These are phyloP conservation scores for Eremophila alpestris DNA, from an alignment of 2,797 vertebrate genomes.

Conservation along the genomic window DNA sequence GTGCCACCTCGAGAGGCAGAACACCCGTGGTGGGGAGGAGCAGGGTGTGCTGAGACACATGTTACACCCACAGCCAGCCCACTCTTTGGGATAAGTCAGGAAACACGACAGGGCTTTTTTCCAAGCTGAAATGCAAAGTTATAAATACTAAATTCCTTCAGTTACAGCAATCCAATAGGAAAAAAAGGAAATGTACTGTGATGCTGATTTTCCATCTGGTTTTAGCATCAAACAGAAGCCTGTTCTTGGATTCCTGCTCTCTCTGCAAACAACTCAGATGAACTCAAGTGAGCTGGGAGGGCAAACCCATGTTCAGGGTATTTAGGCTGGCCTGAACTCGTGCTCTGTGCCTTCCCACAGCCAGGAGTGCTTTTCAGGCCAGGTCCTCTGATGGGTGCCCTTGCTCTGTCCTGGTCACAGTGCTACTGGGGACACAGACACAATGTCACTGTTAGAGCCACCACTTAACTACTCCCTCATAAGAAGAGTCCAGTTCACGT, in stretches of 20 bases:
- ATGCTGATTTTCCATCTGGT: background rate
- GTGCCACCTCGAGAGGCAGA: background rate
- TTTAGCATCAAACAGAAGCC: background rate
- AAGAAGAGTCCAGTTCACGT: background rate
- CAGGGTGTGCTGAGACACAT: background rate
- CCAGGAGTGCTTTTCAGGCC: background rate
- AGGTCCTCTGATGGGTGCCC: background rate
- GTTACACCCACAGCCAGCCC: background rate
- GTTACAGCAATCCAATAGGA: background rate
- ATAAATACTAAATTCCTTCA: background rate
- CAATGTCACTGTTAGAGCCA: background rate
- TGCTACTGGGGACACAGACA: background rate
- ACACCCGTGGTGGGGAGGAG: background rate
- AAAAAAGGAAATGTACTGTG: background rate
- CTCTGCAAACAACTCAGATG: background rate
- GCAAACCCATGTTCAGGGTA: rapidly evolving
- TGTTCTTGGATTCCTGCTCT: background rate
- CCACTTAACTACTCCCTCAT: background rate
- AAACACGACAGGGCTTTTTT: background rate
- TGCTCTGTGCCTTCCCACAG: background rate
- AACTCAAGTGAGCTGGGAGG: rapidly evolving
- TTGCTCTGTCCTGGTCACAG: background rate
- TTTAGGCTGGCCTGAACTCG: background rate
- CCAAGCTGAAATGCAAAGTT: background rate
- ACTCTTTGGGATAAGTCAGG: background rate